These are phyloP conservation scores for Trimorus sp. DNA, from an alignment of 2,888 invertebrate species.

Conservation along the genomic window DNA sequence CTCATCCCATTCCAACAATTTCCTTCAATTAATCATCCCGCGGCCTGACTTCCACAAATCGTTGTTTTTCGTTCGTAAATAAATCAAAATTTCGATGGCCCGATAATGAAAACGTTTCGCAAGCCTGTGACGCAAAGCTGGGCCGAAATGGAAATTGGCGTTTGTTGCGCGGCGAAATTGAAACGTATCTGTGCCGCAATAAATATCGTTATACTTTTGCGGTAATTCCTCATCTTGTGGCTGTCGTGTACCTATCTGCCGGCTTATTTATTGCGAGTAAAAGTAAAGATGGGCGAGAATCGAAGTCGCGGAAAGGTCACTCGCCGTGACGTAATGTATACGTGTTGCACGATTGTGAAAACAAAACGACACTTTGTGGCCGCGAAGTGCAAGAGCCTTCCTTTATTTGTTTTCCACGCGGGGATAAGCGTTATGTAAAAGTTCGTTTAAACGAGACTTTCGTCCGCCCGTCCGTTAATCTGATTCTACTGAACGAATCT, in stretches of 20 bases:
- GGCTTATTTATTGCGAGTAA: slow-evolving; percentile 69
- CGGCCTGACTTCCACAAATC: no score
- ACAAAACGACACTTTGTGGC: slow-evolving; percentile 61
- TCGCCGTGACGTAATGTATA: slow-evolving; percentile 68
- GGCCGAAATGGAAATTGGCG: slow-evolving; percentile 33
- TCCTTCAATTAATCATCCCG: no score
- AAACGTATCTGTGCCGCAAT: slow-evolving; percentile 34
- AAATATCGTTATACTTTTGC: slow-evolving; percentile 52
- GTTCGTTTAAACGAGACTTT: slow-evolving; percentile 2
- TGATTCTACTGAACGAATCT: not conserved
- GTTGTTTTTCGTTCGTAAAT: no score
- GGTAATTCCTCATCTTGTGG: slow-evolving; percentile 41
- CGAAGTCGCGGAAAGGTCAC: slow-evolving; percentile 68
- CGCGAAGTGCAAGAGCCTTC: slow-evolving; percentile 32
- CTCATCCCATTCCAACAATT: no score
- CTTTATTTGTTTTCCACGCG: slow-evolving; percentile 44
- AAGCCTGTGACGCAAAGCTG: slow-evolving; percentile 27
- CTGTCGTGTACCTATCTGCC: slow-evolving; percentile 36
- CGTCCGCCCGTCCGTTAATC: not conserved
- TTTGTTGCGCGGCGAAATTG: slow-evolving; percentile 33
- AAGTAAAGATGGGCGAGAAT: slow-evolving; percentile 72
- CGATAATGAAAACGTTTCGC: slow-evolving; percentile 28
- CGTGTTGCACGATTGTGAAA: slow-evolving; percentile 64
- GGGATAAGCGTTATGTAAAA: slow-evolving; percentile 41
- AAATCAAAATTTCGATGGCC: not conserved